Percentiles rank a stretch among this genome's conserved stretches.
Evolutionary conservation across 2,113 vertebrate species (phyloP).

Genomic region (Serinus canaria): DNA sequence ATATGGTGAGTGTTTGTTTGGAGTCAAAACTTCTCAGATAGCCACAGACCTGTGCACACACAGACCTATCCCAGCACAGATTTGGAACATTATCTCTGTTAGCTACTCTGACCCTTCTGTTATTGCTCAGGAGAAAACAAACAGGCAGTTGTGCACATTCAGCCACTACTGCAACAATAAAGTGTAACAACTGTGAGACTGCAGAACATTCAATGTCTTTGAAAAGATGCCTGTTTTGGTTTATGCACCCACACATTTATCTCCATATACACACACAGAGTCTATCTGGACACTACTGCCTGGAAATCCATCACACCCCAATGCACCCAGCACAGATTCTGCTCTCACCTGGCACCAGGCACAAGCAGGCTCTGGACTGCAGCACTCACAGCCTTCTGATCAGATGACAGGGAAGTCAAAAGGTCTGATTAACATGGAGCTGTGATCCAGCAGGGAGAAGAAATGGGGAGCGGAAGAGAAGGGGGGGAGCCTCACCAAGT

Average conservation of each 20-base stretch:
- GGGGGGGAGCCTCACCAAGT: neutral
- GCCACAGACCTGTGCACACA: neutral
- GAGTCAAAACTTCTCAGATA: neutral
- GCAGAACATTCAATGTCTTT: neutral
- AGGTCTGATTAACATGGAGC: neutral
- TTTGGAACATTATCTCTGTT: neutral
- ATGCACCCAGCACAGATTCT: neutral
- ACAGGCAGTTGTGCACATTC: neutral
- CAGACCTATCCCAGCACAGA: neutral
- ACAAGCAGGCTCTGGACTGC: neutral
- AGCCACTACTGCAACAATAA: neutral
- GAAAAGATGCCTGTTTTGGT: neutral
- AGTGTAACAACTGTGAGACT: neutral
- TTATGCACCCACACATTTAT: neutral
- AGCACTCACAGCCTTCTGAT: neutral
- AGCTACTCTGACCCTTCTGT: neutral
- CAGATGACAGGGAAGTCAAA: neutral
- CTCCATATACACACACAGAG: neutral
- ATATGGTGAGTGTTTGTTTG: neutral
- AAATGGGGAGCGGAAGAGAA: neutral
- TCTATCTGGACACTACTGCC: neutral
- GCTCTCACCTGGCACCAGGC: neutral
- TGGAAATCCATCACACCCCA: neutral
- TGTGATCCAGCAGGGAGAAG: neutral
- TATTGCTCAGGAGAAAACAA: neutral